Base-by-base conservation (phyloP, 2,888 invertebrate genomes). In the Phorcus lineatus region DNA sequence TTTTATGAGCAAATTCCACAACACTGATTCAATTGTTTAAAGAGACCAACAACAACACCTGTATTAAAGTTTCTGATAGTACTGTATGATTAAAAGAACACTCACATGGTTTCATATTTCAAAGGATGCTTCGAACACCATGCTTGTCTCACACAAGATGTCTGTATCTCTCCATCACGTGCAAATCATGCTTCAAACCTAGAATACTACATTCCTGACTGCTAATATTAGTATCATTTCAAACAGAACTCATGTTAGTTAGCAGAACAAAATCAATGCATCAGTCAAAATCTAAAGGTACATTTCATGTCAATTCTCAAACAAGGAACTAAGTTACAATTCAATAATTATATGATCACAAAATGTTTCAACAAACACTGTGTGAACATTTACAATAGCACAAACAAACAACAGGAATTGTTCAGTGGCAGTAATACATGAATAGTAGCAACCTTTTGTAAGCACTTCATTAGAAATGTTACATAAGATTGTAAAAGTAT, bases 311-410 rank as follows among this genome's bases (percentile, higher is more conserved):
- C 11, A 57, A 57, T 2, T 19, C 22, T n/a, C 40, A 70, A 70
- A 70, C 70, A 70, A 11, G 40, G 19, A 36, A 36, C 31, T 36
- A 36, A 28, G 67, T 67, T 67, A 67, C 67, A 67, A 28, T 16
- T 40, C 16, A 36, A 9, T 31, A 19, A 70, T 19, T 19, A 70
- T 70, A 70, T 70, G 70, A 0, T 36, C 70, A 70, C 70, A 70
- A 70, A 70, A 70, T 70, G 70, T 70, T 70, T 70, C n/a, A 70
- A 31, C 36, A 70, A 70, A 70, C 70, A 70, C 70, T 70, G 70
- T 70, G 70, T 70, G 70, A 36, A 36, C 70, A 70, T 70, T 70
- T 70, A 70, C 70, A 70, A 70, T 40, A 11, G 24, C n/a, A 31
- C 70, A 70, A 70, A 40, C 40, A 40, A 31, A 70, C 28, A 16